Evolutionary conservation across 2,797 vertebrate genomes (phyloP).

Genomic region (Heliangelus exortis): DNA sequence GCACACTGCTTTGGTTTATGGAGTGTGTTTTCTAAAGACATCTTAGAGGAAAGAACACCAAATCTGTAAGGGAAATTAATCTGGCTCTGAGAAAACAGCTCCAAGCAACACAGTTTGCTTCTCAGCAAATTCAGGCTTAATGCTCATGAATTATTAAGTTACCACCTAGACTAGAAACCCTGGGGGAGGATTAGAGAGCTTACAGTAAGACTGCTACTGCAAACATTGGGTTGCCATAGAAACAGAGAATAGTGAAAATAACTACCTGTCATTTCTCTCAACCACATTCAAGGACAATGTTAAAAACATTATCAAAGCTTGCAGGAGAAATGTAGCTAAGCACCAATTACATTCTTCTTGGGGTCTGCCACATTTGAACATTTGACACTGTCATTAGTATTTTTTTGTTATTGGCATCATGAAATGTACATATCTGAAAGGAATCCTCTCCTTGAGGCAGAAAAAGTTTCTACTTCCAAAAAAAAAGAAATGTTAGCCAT

Average conservation of each 20-base stretch:
- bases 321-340: slow-evolving; percentile 22
- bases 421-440: neutral
- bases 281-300: slow-evolving; percentile 15
- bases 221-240: slow-evolving; percentile 60
- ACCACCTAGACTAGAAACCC: slow-evolving; percentile 38
- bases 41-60: slow-evolving; percentile 36
- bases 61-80: slow-evolving; percentile 57
- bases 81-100: slow-evolving; percentile 55
- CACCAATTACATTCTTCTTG: neutral
- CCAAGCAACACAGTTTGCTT: slow-evolving; percentile 26
- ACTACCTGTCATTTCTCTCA: slow-evolving; percentile 48
- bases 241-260: slow-evolving; percentile 68
- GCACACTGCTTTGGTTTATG: neutral
- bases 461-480: neutral
- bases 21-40: slow-evolving; percentile 44
- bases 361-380: neutral
- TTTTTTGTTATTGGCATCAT: neutral
- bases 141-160: slow-evolving; percentile 62
- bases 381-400: neutral
- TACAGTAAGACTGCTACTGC: slow-evolving; percentile 45
- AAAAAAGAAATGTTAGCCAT: neutral
- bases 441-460: neutral
- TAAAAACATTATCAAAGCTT: slow-evolving; percentile 22
- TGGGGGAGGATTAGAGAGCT: slow-evolving; percentile 38
- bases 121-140: slow-evolving; percentile 51